Percentiles rank a stretch among this genome's conserved stretches.
Conservation (phyloP, 2,113 vertebrate species). For the Passerina amoena region DNA sequence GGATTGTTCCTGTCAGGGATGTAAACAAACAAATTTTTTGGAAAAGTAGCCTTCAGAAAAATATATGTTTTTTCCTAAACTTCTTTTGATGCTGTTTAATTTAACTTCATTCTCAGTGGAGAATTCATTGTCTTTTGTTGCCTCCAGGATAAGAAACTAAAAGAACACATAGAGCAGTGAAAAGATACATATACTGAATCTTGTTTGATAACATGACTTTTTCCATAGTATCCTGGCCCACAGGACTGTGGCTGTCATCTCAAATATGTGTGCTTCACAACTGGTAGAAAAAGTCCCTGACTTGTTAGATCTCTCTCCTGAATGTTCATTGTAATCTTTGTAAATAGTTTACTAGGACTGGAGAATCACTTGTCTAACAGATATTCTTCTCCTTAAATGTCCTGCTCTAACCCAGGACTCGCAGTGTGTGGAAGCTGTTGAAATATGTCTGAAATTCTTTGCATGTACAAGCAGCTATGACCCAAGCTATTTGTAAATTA, state of each 20-base stretch:
- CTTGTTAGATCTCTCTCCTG: neutral
- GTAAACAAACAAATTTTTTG: neutral
- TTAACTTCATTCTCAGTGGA: neutral
- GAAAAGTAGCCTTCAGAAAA: neutral
- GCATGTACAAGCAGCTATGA: neutral
- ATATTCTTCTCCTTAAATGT: neutral
- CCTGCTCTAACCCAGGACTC: neutral
- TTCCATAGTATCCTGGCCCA: neutral
- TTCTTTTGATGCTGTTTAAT: neutral
- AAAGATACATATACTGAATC: neutral
- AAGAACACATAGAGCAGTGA: neutral
- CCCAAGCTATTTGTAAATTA: neutral
- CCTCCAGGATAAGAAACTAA: neutral
- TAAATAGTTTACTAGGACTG: neutral
- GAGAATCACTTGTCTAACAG: neutral
- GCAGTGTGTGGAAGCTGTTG: neutral
- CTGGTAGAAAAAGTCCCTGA: neutral
- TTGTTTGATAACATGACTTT: neutral
- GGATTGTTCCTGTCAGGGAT: neutral
- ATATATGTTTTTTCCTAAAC: neutral
- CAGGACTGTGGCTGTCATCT: neutral
- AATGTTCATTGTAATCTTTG: neutral
- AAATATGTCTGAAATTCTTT: neutral
- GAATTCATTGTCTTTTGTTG: neutral
- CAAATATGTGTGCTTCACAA: rapidly evolving